Percentiles rank a stretch among this genome's conserved stretches.
Conservation (phyloP, 1,140 invertebrate species). For the Philotrypesis tridentata region DNA sequence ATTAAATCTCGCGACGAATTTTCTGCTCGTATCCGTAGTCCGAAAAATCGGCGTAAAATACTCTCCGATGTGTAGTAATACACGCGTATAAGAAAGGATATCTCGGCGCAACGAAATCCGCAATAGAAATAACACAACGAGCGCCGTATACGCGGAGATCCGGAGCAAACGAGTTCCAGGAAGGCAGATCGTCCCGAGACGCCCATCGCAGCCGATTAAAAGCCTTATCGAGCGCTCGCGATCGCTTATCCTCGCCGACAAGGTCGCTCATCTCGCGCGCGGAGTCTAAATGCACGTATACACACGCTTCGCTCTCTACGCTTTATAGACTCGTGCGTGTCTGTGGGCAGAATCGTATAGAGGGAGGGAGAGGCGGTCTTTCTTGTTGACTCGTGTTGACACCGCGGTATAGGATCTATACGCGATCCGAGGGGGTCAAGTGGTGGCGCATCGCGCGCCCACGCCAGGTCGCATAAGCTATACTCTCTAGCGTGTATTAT, state of each 20-base stretch:
- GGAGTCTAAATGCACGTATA: too few relatives aligned
- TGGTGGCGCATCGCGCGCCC: slow-evolving; percentile 68
- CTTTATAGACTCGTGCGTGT: too few relatives aligned
- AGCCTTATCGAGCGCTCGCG: background rate
- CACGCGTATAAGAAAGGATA: too few relatives aligned
- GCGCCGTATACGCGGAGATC: too few relatives aligned
- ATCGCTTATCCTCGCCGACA: background rate
- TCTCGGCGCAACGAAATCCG: background rate
- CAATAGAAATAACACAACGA: background rate
- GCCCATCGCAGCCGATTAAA: slow-evolving; percentile 1
- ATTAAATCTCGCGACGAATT: too few relatives aligned
- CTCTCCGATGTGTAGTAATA: too few relatives aligned
- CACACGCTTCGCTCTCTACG: too few relatives aligned
- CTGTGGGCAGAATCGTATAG: background rate
- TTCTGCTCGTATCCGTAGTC: too few relatives aligned
- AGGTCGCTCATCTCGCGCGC: too few relatives aligned
- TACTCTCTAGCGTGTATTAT: background rate
- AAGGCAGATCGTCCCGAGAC: background rate
- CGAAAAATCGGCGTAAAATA: too few relatives aligned
- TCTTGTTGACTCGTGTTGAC: slow-evolving; percentile 74
- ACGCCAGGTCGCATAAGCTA: slow-evolving; percentile 60
- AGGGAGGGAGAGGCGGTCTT: background rate
- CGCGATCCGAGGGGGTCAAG: slow-evolving; percentile 68
- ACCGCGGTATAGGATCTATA: slow-evolving; percentile 69
- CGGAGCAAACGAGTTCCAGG: background rate